Percentiles rank a stretch among this genome's conserved stretches.
These are phyloP conservation scores for Zapus hudsonius DNA, from an alignment of 2,113 vertebrate species.

Conservation along the genomic window DNA sequence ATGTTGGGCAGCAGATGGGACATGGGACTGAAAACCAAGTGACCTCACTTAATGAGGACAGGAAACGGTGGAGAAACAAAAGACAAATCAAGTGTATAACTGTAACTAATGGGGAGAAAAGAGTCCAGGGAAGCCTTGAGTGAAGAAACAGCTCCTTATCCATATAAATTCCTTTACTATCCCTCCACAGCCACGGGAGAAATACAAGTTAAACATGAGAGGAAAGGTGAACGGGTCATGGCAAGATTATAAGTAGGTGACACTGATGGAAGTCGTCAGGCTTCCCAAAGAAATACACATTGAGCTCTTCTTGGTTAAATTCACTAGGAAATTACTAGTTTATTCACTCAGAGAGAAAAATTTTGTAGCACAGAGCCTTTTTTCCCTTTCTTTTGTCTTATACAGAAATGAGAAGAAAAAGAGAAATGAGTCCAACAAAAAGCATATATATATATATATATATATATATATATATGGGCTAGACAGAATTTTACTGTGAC, in stretches of 20 bases:
- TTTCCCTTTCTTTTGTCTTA: not conserved
- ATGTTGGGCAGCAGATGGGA: not conserved
- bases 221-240: not conserved
- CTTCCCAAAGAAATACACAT: not conserved
- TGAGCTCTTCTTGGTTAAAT: not conserved
- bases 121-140: not conserved
- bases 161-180: not conserved
- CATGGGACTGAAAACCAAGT: not conserved
- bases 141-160: not conserved
- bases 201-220: not conserved
- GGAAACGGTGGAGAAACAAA: not conserved
- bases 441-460: not conserved
- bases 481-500: not conserved
- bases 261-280: not conserved
- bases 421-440: not conserved
- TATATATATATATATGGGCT: no score
- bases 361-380: not conserved
- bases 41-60: not conserved
- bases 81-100: not conserved
- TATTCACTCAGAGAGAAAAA: conserved; percentile 28
- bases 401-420: not conserved
- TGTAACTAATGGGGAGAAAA: not conserved
- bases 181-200: not conserved
- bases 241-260: not conserved
- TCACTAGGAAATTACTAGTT: not conserved